A percentile compares a stretch with the other conserved stretches of the same genome.
These are phyloP conservation scores for Anguilla obscura DNA, from an alignment of 2,797 vertebrate genomes.

Conservation along the genomic window DNA sequence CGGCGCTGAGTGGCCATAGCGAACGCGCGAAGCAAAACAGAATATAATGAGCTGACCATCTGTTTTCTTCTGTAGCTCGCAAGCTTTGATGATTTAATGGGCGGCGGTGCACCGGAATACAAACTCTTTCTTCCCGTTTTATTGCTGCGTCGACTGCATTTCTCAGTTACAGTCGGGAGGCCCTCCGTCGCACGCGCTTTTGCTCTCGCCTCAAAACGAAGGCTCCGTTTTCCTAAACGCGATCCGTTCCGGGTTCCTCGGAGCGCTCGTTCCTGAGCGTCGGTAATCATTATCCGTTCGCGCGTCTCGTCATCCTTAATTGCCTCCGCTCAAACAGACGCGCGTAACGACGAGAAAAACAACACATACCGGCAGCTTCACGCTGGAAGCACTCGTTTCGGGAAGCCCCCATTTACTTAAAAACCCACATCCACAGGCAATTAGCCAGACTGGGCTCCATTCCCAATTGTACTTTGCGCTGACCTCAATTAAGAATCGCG, in stretches of 20 bases:
- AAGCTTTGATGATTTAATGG: slow-evolving; percentile 61
- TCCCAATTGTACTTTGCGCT: background rate
- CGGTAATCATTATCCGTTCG: slow-evolving; percentile 39
- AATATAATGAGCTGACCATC: slow-evolving; percentile 57
- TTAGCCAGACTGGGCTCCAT: background rate
- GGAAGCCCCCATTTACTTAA: background rate
- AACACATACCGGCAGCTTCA: background rate
- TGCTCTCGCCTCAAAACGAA: slow-evolving; percentile 53
- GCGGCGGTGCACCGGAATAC: slow-evolving; percentile 65
- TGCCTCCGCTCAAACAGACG: slow-evolving; percentile 28
- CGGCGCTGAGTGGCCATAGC: background rate
- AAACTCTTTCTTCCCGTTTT: slow-evolving; percentile 62
- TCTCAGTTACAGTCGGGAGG: slow-evolving; percentile 52
- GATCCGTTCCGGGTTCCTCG: slow-evolving; percentile 40
- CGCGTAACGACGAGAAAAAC: background rate
- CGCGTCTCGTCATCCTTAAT: slow-evolving; percentile 40
- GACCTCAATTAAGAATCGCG: background rate
- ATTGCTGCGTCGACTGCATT: slow-evolving; percentile 62
- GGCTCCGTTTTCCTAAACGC: slow-evolving; percentile 32
- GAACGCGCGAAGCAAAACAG: slow-evolving; percentile 28
- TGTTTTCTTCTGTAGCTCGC: slow-evolving; percentile 36
- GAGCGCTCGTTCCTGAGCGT: slow-evolving; percentile 33
- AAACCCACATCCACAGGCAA: background rate
- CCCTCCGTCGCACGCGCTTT: slow-evolving; percentile 55
- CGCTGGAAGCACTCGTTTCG: background rate